Base-by-base conservation (phyloP, 2,797 vertebrate species). In the Hoplostethus atlanticus region DNA sequence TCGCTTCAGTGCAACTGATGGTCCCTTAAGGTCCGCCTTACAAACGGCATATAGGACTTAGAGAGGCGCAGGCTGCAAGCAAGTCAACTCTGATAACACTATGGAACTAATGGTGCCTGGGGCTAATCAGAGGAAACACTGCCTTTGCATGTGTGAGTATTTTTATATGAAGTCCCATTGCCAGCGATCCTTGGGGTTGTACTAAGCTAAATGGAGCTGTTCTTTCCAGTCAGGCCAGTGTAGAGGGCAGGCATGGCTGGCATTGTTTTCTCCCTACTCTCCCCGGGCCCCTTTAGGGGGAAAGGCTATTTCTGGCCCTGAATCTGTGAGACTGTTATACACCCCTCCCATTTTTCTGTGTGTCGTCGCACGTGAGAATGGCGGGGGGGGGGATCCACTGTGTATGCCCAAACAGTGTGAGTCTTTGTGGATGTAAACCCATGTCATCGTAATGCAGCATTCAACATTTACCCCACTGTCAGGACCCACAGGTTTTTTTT, bases 291-390 rank as follows among this genome's bases (percentile, higher is more conserved):
- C 59, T 38, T 51, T 54, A 56, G 53, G 55, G 69, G 68, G 42
- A 66, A 53, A 47, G 60, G 56, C 64, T 82, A 70, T 84, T 77
- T 81, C 57, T 65, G 47, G 16, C 68, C 3, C 17, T 71, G 55
- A 64, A 77, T 62, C 68, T 42, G 50, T 76, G 76, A 44, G 64
- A 56, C 47, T 47, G 12, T 31, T 47, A 15, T 42, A 46, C 6
- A 44, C 21, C 17, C 40, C 64, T 42, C 56, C 38, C 15, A 31
- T 31, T 28, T 57, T 12, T 30, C 46, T 59, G 36, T 44, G 55
- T 60, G 71, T 34, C 25, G 25, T 52, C 21, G 16, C 46, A 48
- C 13, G 15, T 10, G 38, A 44, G 9, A 44, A 38, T 44, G 17
- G 34, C 3, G 31, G 31, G 34, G 38, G 38, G 38, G 38, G 8